A percentile compares a stretch with the other conserved stretches of the same genome.
Conservation (phyloP, 2,113 vertebrate species). For the Piprites chloris region DNA sequence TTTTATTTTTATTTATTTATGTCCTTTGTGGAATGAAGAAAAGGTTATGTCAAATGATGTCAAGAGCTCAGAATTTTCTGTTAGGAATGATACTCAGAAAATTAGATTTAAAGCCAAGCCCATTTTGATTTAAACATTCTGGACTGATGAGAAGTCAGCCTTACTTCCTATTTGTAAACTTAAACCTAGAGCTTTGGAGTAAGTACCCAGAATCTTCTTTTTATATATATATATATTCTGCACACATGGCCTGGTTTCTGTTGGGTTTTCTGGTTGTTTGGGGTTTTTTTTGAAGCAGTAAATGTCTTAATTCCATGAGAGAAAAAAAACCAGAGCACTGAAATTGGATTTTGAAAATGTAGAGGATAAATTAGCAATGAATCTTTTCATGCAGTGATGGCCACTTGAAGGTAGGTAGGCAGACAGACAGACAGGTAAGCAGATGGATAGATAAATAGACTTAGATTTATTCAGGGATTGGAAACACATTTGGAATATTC, state of each 20-base stretch:
- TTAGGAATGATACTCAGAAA: background rate
- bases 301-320: background rate
- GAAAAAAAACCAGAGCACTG: background rate
- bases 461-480: background rate
- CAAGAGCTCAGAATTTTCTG: background rate
- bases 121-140: background rate
- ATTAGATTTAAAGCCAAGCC: background rate
- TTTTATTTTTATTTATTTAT: background rate
- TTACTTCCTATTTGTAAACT: background rate
- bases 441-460: background rate
- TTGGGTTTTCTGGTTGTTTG: accelerated
- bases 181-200: background rate
- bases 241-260: background rate
- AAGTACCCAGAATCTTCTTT: background rate
- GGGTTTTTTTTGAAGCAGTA: background rate
- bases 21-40: background rate
- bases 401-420: background rate
- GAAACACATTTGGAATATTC: background rate
- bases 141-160: background rate
- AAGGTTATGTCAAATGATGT: background rate
- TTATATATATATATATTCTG: accelerated
- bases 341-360: background rate
- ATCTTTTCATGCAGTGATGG: background rate
- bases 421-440: background rate
- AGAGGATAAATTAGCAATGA: background rate